Base-by-base conservation (phyloP, 2,113 vertebrate genomes). In the Centropristis striata region DNA sequence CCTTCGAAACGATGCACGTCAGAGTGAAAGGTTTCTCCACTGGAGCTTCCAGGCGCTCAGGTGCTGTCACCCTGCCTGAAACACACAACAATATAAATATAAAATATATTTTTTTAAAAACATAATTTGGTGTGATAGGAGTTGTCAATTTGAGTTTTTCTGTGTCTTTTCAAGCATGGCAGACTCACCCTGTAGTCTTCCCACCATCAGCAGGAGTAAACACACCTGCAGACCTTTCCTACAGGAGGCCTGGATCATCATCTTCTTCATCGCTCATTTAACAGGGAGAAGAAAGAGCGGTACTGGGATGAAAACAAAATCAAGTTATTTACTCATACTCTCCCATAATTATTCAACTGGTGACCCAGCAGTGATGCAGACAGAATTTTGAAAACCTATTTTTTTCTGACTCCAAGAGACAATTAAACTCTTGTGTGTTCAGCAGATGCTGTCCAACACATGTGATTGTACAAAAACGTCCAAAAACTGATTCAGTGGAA, bases 21-120 rank as follows among this genome's bases (percentile, higher is more conserved):
- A 96, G 88, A 20, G 90, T 95, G 86, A 94, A 94, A n/a, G 94
- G 92, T 67, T 89, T 85, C 37, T 91, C 91, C 75, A 94, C 88
- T 0, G 83, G 73, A 37, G 93, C 94, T 59, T 93, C 88, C 60
- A 91, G 54, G 10, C 36, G 83, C 39, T 42, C 80, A 1, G 91
- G 88, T 20, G 92, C 89, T 27, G 87, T 92, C 15, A 96, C 94
- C 88, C 68, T 92, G 51, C 90, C 95, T 96, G 72, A 68, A 69
- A 90, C 70, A 88, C 39, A 58, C 47, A 78, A 4, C 46, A 55
- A 44, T 21, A 23, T 60, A 12, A 23, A n/a, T n/a, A n/a, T n/a
- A n/a, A n/a, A n/a, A n/a, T n/a, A n/a, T n/a, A n/a, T n/a, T n/a
- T n/a, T n/a, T n/a, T n/a, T n/a, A 51, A 67, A n/a, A 21, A 37